Evolutionary conservation across 2,113 vertebrate genomes (phyloP).

Genomic region (Pachypanchax playfairii): DNA sequence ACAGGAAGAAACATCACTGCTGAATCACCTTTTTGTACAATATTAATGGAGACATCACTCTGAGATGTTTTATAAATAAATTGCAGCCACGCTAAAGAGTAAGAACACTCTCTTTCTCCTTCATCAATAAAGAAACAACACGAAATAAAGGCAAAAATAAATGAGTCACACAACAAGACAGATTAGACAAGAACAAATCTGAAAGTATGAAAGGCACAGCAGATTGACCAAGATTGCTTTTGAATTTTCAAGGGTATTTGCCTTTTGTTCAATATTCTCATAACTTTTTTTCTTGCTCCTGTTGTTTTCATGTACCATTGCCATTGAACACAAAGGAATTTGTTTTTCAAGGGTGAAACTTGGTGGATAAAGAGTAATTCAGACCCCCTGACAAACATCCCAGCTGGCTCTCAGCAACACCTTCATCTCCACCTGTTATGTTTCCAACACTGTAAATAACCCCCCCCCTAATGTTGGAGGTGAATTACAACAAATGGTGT

Average conservation of each 20-base stretch:
- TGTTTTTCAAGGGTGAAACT: not conserved
- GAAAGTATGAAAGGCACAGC: conserved; percentile 3
- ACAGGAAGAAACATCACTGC: not conserved
- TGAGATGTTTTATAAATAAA: no score
- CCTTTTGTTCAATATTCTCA: not conserved
- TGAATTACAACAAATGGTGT: no score
- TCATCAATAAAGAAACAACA: no score
- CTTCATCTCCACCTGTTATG: no score
- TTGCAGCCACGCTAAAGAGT: no score
- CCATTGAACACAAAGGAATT: not conserved
- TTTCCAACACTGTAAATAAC: no score
- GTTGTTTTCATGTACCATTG: not conserved
- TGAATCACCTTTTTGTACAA: conserved; percentile 11
- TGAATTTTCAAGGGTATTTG: conserved; percentile 2
- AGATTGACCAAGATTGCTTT: not conserved
- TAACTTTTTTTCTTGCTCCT: not conserved
- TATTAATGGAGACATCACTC: not conserved
- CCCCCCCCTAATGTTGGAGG: no score
- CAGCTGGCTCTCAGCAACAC: no score
- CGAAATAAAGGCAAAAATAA: not conserved
- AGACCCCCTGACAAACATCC: no score
- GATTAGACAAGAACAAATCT: not conserved
- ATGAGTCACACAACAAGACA: conserved; percentile 16
- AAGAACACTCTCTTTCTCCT: no score
- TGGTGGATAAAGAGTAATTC: not conserved